phyloP scores from a whole-genome alignment of 2,797 vertebrate genomes.

The Peromyscus nudipes region DNA sequence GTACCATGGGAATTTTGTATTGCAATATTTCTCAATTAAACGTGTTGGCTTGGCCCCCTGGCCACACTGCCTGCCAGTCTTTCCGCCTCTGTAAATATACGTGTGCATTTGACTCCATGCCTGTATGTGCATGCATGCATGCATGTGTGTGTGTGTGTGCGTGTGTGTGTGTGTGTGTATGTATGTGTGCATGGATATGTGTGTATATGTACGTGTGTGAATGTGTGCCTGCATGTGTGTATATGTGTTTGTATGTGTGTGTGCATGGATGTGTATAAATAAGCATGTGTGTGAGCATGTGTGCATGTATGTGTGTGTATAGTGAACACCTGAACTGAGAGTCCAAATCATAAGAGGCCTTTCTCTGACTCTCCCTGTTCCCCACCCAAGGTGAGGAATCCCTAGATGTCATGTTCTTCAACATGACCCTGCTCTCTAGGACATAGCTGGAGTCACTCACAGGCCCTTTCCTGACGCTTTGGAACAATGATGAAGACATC shows the following conservation, averaged over 20 bases:
- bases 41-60: neutral
- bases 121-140: neutral
- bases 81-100: neutral
- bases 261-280: neutral
- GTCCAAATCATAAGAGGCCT: neutral
- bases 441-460: too few relatives aligned
- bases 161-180: neutral
- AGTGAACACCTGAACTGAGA: neutral
- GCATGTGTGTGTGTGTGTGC: fast-evolving
- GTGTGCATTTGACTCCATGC: neutral
- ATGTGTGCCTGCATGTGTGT: neutral
- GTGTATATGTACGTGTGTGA: fast-evolving
- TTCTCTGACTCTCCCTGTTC: neutral
- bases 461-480: neutral
- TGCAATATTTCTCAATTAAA: neutral
- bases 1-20: neutral
- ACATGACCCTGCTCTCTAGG: neutral
- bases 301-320: neutral
- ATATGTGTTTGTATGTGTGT: neutral
- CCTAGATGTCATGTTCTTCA: neutral
- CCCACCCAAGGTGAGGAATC: too few relatives aligned
- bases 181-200: too few relatives aligned
- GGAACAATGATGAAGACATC: neutral
- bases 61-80: neutral
- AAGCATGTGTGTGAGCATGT: fast-evolving